phyloP scores from a whole-genome alignment of 2,113 vertebrate species.

The Ageneiosus marmoratus region DNA sequence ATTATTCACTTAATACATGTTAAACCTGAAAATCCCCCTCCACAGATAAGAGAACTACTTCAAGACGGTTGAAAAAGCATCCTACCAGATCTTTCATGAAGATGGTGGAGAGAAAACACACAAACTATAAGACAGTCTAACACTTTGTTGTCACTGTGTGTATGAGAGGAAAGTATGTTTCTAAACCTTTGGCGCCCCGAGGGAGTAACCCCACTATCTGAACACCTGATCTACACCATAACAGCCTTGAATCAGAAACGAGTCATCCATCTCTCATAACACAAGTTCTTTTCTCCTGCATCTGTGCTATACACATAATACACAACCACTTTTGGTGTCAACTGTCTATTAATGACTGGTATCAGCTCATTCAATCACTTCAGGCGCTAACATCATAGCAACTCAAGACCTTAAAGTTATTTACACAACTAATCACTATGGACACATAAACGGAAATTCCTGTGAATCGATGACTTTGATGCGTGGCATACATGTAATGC shows the following conservation, averaged over 20 bases:
- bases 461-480: neutral
- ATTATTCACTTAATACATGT: neutral
- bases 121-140: neutral
- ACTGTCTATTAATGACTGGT: neutral
- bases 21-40: neutral
- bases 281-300: neutral
- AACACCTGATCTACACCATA: constrained; percentile 23
- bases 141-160: neutral
- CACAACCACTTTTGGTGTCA: neutral
- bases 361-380: neutral
- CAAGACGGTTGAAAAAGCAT: neutral
- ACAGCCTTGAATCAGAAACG: constrained; percentile 24
- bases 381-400: neutral
- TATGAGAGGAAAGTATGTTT: neutral
- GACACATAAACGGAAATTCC: neutral
- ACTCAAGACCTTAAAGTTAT: neutral
- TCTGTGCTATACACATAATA: constrained; percentile 2
- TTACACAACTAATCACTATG: neutral
- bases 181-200: neutral
- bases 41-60: neutral
- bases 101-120: neutral
- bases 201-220: constrained; percentile 7
- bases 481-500: neutral
- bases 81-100: neutral
- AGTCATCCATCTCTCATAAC: constrained; percentile 13